Conservation (phyloP, 2,113 vertebrate species). For the Peromyscus polionotus region DNA sequence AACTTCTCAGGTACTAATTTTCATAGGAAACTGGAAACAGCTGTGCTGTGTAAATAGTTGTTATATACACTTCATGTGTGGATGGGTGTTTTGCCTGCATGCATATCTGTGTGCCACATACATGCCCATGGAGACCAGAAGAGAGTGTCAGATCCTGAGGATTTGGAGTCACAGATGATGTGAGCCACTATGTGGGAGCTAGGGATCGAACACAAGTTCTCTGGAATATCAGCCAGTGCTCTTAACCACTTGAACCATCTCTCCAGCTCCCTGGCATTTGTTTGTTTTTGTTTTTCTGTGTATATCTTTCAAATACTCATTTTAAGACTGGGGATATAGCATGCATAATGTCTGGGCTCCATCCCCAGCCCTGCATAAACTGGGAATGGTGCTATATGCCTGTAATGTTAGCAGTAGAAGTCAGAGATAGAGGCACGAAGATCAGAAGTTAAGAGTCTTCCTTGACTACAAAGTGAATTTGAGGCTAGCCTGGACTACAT, state of each 20-base stretch:
- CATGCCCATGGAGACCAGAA: neutral
- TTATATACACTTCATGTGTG: slow-evolving; percentile 32
- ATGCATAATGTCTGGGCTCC: neutral
- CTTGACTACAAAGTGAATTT: neutral
- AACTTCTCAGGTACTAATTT: slow-evolving; percentile 95
- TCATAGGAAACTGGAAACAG: slow-evolving; percentile 60
- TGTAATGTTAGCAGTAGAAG: neutral
- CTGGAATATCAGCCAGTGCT: neutral
- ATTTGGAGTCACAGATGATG: neutral
- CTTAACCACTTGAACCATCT: neutral
- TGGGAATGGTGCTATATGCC: no score
- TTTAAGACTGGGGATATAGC: neutral
- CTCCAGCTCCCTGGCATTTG: neutral
- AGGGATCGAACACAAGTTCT: neutral
- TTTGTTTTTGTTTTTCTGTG: neutral
- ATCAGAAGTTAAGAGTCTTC: neutral
- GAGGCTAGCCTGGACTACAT: neutral
- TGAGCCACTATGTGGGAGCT: neutral
- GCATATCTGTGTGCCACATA: neutral
- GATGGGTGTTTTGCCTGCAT: neutral
- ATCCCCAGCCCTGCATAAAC: neutral
- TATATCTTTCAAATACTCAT: neutral
- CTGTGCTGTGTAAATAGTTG: slow-evolving; percentile 22
- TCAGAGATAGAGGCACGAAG: neutral
- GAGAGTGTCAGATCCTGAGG: neutral